These are phyloP conservation scores for Chionodraco myersi DNA, from an alignment of 2,113 vertebrate genomes.

Conservation along the genomic window DNA sequence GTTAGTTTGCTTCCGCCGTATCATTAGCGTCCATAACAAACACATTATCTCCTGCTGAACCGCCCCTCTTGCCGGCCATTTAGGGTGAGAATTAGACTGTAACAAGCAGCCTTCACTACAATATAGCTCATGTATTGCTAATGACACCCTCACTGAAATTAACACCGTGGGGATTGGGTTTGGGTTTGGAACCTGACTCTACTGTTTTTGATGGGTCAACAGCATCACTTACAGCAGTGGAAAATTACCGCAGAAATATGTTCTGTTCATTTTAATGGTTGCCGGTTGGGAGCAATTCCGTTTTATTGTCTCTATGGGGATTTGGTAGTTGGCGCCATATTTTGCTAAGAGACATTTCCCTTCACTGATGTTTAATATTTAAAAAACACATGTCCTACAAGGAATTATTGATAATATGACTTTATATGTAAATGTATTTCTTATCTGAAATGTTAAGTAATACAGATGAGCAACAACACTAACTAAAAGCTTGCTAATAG, in stretches of 20 bases:
- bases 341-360: not conserved
- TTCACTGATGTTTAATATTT: not conserved
- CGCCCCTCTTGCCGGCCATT: conserved; percentile 65
- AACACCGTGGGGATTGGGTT: conserved; percentile 30
- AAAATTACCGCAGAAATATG: not conserved
- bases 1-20: conserved; percentile 63
- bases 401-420: not conserved
- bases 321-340: not conserved
- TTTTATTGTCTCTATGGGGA: conserved; percentile 9
- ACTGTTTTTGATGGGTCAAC: conserved; percentile 48
- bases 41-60: conserved; percentile 73
- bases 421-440: not conserved
- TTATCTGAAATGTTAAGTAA: not conserved
- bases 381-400: not conserved
- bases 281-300: conserved; percentile 2
- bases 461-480: not conserved
- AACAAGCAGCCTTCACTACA: conserved; percentile 68
- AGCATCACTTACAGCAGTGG: conserved; percentile 23
- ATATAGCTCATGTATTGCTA: conserved; percentile 68
- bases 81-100: conserved; percentile 77
- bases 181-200: conserved; percentile 26
- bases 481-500: not conserved
- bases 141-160: conserved; percentile 48
- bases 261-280: not conserved
- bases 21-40: conserved; percentile 80